Percentiles rank a stretch among this genome's conserved stretches.
phyloP scores from a whole-genome alignment of 1,140 invertebrate species.

The Nebria ingens region DNA sequence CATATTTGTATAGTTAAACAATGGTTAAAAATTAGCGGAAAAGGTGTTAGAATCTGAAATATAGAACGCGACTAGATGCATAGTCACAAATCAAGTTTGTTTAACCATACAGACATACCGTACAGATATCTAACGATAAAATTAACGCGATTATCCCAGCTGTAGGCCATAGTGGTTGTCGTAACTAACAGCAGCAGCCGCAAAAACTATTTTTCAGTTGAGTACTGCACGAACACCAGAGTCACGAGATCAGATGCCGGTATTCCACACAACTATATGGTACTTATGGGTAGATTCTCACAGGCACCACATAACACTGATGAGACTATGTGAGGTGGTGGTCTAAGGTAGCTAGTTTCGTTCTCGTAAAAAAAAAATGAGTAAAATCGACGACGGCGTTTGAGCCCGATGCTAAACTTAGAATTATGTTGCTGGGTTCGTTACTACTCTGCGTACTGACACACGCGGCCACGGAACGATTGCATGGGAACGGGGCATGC shows the following conservation, averaged over 20 bases:
- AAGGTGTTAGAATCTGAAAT: too few species aligned
- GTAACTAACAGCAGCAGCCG: neutral
- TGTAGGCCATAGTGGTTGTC: constrained; percentile 44
- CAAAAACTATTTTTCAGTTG: neutral
- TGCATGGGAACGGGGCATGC: too few species aligned
- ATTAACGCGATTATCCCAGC: constrained; percentile 63
- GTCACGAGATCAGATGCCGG: neutral
- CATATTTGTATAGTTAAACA: too few species aligned
- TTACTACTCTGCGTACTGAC: neutral
- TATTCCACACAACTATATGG: neutral
- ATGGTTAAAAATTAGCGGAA: too few species aligned
- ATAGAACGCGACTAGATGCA: too few species aligned
- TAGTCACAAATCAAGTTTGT: neutral
- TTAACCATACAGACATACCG: constrained; percentile 41
- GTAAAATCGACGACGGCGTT: neutral
- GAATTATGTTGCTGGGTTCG: neutral
- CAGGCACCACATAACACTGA: neutral
- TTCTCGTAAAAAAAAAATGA: neutral
- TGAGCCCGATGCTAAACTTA: neutral
- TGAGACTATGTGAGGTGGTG: neutral
- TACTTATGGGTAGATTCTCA: neutral
- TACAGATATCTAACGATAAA: constrained; percentile 64
- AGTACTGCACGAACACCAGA: neutral
- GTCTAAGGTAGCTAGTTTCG: neutral
- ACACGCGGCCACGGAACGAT: neutral